Evolutionary conservation across 2,797 vertebrate genomes (phyloP), one percentile per base, ranked within the genome.

Genomic region (Anguilla megastoma): DNA sequence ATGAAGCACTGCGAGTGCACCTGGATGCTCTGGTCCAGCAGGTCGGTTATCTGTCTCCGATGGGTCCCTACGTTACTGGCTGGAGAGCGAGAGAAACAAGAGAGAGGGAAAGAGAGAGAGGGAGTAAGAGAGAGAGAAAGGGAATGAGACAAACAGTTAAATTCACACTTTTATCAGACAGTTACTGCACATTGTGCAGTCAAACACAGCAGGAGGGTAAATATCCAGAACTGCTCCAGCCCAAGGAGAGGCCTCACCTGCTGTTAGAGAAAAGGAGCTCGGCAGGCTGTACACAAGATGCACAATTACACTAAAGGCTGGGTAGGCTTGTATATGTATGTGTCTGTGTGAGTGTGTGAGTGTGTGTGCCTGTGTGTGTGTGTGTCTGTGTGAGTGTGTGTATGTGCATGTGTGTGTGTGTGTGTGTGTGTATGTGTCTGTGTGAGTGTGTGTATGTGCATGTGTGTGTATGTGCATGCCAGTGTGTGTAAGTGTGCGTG

Each of bases 11-110:
- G 98, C 14, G 98, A 97, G 90, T 98, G 97, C 88, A 99, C 97
- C 91, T 97, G 97, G 91, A 99, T 98, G 90, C 98, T 99, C 92
- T 98, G 98, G 94, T 99, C 99, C 93, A 99, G 94, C 89, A 99
- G 97, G 94, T 99, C 98, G 33, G 97, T 96, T 93, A 99, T 98
- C 93, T 99, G 98, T 87, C 98, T 97, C 1, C 97, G 97, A 91
- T 99, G 98, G 91, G 94, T 95, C 86, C 96, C 96, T 86, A 97
- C 95, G 90, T 96, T 98, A 93, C 92, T 97, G 93, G 97, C 98
- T 97, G 85, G 2, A 33, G 33, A 6, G 6, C 3, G 86, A 87
- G 48, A 89, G 74, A 90, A 30, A 4, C 10, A 50, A 30, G 16
- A 84, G 54, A 7, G 52, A 6, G 24, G 58, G 76, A 45, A 54